Conservation (phyloP, 2,888 invertebrate genomes). For the Orthosia gothica region DNA sequence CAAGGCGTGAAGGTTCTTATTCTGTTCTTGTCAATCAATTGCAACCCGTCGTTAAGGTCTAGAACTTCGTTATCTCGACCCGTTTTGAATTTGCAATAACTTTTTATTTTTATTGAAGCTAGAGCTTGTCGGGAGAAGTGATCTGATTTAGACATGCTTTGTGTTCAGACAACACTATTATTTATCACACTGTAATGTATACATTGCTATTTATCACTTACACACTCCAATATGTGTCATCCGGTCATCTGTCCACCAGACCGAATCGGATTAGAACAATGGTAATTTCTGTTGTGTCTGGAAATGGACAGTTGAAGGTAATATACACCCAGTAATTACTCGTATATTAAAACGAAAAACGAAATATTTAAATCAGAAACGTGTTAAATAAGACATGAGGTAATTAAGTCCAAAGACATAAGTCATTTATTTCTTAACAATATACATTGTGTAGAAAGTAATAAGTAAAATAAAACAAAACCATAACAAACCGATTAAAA, state of each 20-base stretch:
- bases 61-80: slow-evolving; percentile 72
- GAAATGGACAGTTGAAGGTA: no score
- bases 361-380: background rate
- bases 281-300: no score
- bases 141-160: slow-evolving; percentile 19
- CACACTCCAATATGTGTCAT: no score
- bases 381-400: background rate
- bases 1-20: slow-evolving; percentile 75
- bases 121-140: background rate
- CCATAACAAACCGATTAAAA: no score
- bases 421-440: no score
- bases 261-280: no score
- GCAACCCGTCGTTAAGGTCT: slow-evolving; percentile 69
- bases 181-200: background rate
- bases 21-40: slow-evolving; percentile 78
- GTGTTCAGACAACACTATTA: background rate
- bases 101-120: slow-evolving; percentile 38
- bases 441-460: no score
- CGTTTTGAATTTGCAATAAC: slow-evolving; percentile 62
- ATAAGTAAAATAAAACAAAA: no score
- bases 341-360: slow-evolving; percentile 17
- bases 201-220: background rate
- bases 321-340: slow-evolving; percentile 10
- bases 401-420: background rate
- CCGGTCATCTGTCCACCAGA: no score